Evolutionary conservation across 92 coral and sea anemone species (phyloP), one percentile per base, ranked within the genome.

Genomic region (Scolanthus callimorphus): DNA sequence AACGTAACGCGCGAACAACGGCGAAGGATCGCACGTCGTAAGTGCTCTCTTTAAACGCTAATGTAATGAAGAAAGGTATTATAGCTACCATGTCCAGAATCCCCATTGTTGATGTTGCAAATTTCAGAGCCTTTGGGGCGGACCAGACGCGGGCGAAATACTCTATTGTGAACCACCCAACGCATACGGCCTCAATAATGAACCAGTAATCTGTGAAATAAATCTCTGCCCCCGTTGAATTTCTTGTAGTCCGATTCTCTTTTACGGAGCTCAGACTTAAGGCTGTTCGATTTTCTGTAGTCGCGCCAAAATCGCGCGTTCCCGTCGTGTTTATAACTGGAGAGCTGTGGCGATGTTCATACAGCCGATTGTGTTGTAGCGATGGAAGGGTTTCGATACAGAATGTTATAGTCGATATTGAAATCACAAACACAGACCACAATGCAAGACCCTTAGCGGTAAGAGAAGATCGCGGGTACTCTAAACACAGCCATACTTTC

Each of bases 1-100:
- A 56, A 6, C 96, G 67, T n/a, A 91, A 49, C 1, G 89, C 97
- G 38, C 95, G 97, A 2, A 91, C 25, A 30, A 91, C 97, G n/a
- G 82, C 59, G 30, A 91, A 91, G 12, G 97, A 91, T 4, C 83
- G 76, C 43, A 86, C 86, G 4, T 85, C 85, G 2, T 55, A 21
- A 0, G 87, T 74, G 51, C 74, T 81, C 17, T 70, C 31, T 48
- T 73, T 77, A 20, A 87, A 27, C 24, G 74, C 83, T 2, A 91
- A 54, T 0, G 97, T 87, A 29, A 91, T 63, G 24, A 78, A 79
- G 55, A 60, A 91, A 2, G 97, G 97, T 27, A 91, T 31, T 19
- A 91, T 80, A 9, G 97, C 88, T 3, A 87, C 51, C 6, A 91
- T 60, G 65, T 91, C 97, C 24, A 91, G 39, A 20, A 91, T 45